Evolutionary conservation across 2,797 vertebrate species (phyloP).

Genomic region (Psittacula echo): DNA sequence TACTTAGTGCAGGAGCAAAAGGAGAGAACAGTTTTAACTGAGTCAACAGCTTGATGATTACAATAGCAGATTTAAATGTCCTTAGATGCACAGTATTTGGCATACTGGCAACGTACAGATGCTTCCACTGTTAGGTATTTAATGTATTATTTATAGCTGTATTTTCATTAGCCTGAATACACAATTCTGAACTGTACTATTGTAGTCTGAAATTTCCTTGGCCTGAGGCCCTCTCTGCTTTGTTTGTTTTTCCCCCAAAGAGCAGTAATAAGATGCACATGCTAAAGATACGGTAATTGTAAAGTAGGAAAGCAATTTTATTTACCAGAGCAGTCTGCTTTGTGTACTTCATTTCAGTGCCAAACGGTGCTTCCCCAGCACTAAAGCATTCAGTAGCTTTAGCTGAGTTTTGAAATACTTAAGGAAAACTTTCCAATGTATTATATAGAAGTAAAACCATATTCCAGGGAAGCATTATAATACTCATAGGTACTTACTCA

Average conservation of each 20-base stretch:
- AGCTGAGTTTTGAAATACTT: neutral
- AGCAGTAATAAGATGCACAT: neutral
- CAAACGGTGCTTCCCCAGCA: neutral
- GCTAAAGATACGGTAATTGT: neutral
- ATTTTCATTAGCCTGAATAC: neutral
- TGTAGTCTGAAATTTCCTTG: neutral
- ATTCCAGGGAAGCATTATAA: neutral
- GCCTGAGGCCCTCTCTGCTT: neutral
- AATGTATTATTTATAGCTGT: neutral
- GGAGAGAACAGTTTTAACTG: neutral
- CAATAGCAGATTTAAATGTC: neutral
- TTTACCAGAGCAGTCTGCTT: neutral
- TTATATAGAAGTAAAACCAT: neutral
- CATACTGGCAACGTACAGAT: neutral
- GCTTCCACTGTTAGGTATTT: neutral
- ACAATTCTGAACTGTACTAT: neutral
- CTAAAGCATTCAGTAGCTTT: neutral
- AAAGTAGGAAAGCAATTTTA: neutral
- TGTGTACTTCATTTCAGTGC: neutral
- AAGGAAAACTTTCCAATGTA: neutral
- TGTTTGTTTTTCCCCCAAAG: neutral
- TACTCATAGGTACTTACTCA: slow-evolving; percentile 25
- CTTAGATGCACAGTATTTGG: neutral
- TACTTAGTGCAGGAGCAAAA: neutral
- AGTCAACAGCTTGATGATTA: neutral